Evolutionary conservation across 2,888 invertebrate genomes (phyloP), one percentile per base, ranked within the genome.

Genomic region (Agrotis puta): DNA sequence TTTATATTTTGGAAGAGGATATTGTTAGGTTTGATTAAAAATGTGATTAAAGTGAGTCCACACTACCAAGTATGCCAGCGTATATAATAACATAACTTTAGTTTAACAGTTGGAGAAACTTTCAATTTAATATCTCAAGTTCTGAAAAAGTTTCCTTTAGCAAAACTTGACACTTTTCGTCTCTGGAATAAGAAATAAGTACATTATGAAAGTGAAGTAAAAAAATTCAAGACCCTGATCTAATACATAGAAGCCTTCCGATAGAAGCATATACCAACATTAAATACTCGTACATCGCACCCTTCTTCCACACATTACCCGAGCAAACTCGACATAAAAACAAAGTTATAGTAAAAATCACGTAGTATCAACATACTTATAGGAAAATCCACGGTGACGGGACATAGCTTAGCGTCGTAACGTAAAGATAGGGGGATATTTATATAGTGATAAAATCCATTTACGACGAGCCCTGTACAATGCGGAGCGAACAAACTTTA

Each of bases 371-470:
- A 79, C 83, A 82, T 79, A 77, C 79, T 84, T 75, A 85, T 73
- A 77, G 80, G 72, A 70, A 82, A 83, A 83, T 76, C 82, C 79
- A 71, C 69, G 77, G 79, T 84, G 83, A 82, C 80, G 75, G 74
- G 74, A 73, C 86, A 85, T 84, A 85, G 85, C 84, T 87, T 83
- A 84, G 83, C 87, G 85, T 84, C 87, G 87, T 88, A 87, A 89
- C 89, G 91, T 87, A 88, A 87, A 91, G 90, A 90, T 88, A 88
- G 89, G 89, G 89, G 91, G 90, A 91, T 93, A 94, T 94, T 93
- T 94, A 94, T 94, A 93, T 94, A 94, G 94, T 94, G 94, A 95
- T 94, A 94, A 94, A 95, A 94, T 94, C 94, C 94, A 95, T 94
- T 95, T 94, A 94, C 93, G 92, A 91, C 88, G 89, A 88, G 88